These are phyloP conservation scores for Polymixis flavicincta DNA, from an alignment of 2,888 invertebrate genomes.

Conservation along the genomic window DNA sequence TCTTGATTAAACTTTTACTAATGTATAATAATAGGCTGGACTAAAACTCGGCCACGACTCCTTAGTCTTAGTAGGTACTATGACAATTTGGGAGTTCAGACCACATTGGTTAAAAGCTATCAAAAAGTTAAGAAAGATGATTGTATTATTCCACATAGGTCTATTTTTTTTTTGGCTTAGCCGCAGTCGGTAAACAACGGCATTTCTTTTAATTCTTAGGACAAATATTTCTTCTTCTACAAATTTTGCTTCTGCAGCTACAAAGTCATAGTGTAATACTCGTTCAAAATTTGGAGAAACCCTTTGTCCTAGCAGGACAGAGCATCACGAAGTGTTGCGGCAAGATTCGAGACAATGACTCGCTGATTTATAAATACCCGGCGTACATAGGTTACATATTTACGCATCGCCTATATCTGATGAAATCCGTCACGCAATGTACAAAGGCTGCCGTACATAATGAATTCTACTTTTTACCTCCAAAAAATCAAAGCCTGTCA, in stretches of 20 bases:
- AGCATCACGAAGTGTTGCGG: not conserved
- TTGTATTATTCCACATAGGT: not conserved
- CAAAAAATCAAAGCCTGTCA: not conserved
- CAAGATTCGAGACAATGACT: not conserved
- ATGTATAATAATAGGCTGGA: not conserved
- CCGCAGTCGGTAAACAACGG: not conserved
- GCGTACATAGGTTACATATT: not conserved
- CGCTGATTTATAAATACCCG: not conserved
- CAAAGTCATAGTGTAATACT: not conserved
- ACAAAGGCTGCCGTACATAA: not conserved
- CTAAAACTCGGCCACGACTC: not conserved
- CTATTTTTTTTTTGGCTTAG: not conserved
- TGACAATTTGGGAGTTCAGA: slow-evolving; percentile 14
- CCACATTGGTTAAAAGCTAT: slow-evolving; percentile 12
- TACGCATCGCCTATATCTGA: not conserved
- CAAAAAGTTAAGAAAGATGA: slow-evolving; percentile 4
- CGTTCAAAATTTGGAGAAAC: slow-evolving; percentile 19
- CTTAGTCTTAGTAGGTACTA: not conserved
- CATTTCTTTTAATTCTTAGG: not conserved
- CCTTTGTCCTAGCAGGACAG: slow-evolving; percentile 15
- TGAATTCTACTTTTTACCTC: not conserved
- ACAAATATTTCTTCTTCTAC: too few relatives aligned
- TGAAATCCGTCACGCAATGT: not conserved
- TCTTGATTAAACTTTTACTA: not conserved
- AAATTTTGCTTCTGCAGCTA: too few relatives aligned